Conservation (phyloP, 2,888 invertebrate genomes). For the Clostera curtula region DNA sequence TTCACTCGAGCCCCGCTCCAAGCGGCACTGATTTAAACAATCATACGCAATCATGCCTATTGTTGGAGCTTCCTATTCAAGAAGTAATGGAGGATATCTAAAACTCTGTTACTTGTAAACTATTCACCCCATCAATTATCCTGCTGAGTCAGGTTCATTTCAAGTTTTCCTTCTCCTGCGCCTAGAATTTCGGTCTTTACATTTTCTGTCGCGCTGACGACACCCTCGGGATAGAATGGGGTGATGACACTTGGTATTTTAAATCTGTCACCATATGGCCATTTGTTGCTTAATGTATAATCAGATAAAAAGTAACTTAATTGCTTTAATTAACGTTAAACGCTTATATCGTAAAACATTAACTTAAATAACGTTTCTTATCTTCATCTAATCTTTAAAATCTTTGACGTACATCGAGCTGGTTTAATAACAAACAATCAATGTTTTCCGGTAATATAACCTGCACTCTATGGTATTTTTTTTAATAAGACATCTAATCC, state of each 20-base stretch:
- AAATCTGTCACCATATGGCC: no score
- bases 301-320: no score
- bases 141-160: no score
- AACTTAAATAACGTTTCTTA: slow-evolving; percentile 17
- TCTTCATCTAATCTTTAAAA: slow-evolving; percentile 23
- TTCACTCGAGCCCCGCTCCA: slow-evolving; percentile 52
- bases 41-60: slow-evolving; percentile 45
- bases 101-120: slow-evolving; percentile 15
- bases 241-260: no score
- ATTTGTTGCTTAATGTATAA: no score
- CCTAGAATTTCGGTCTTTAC: no score
- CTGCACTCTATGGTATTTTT: slow-evolving; percentile 5
- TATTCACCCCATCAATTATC: slow-evolving; percentile 7
- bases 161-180: no score
- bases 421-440: slow-evolving; percentile 12
- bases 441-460: slow-evolving; percentile 12
- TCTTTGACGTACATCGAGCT: slow-evolving; percentile 15
- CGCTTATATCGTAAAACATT: slow-evolving; percentile 9
- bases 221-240: no score
- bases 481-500: slow-evolving; percentile 8
- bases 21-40: slow-evolving; percentile 54
- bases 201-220: no score
- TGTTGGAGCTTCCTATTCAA: slow-evolving; percentile 28
- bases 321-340: slow-evolving; percentile 8
- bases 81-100: slow-evolving; percentile 14